phyloP scores from a whole-genome alignment of 1,140 invertebrate species.

The Bradysia coprophila region DNA sequence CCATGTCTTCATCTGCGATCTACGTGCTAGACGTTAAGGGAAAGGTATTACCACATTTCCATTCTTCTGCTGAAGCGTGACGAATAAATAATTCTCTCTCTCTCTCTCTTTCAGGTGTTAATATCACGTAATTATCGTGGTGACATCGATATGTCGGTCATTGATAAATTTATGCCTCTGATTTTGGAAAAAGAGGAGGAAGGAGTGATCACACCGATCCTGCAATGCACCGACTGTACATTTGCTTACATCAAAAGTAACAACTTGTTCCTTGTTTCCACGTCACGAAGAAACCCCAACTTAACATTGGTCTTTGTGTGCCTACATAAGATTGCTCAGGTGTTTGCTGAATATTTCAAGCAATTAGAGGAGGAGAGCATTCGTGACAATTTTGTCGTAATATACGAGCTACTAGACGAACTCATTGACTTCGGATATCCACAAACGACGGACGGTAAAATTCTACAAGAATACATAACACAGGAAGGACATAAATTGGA shows the following conservation, averaged over 20 bases:
- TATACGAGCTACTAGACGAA: slow-evolving; percentile 96
- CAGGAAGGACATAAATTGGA: slow-evolving; percentile 98
- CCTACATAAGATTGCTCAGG: slow-evolving; percentile 93
- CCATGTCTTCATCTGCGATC: slow-evolving; percentile 76
- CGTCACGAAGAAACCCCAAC: slow-evolving; percentile 89
- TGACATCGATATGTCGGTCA: slow-evolving; percentile 90
- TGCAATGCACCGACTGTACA: slow-evolving; percentile 79
- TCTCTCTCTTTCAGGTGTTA: slow-evolving; percentile 44
- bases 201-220: slow-evolving; percentile 76
- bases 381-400: slow-evolving; percentile 98
- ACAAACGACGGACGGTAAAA: slow-evolving; percentile 98
- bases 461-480: slow-evolving; percentile 95
- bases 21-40: slow-evolving; percentile 97
- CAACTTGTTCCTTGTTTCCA: slow-evolving; percentile 95
- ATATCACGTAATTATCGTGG: slow-evolving; percentile 97
- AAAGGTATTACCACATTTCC: slow-evolving; percentile 49
- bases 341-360: slow-evolving; percentile 98
- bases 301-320: slow-evolving; percentile 94
- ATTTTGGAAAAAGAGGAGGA: slow-evolving; percentile 99
- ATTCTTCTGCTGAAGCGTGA: not conserved
- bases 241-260: slow-evolving; percentile 98
- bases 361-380: slow-evolving; percentile 99
- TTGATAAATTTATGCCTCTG: slow-evolving; percentile 98
- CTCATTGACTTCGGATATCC: slow-evolving; percentile 99
- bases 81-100: too few relatives aligned